Evolutionary conservation across 1,140 invertebrate genomes (phyloP).

Genomic region (Eciton burchellii): DNA sequence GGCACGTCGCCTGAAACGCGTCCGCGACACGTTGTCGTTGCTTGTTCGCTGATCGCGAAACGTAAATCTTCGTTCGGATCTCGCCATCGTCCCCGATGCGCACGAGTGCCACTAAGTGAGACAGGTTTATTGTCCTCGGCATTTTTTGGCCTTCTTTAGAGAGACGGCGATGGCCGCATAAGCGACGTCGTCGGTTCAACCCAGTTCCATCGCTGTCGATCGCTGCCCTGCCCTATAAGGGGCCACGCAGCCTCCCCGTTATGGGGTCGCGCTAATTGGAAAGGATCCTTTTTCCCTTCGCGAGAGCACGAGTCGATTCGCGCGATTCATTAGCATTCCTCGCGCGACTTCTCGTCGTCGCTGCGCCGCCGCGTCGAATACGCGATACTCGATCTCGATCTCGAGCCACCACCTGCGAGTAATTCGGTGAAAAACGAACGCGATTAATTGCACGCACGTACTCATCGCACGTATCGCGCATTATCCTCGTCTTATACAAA

Average conservation of each 20-base stretch:
- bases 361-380: not conserved
- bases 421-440: slow-evolving; percentile 23
- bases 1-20: not conserved
- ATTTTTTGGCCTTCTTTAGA: slow-evolving; percentile 62
- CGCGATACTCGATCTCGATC: slow-evolving; percentile 2
- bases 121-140: slow-evolving; percentile 57
- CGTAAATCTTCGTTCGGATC: not conserved
- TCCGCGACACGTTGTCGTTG: not conserved
- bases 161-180: slow-evolving; percentile 38
- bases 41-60: not conserved
- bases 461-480: not conserved
- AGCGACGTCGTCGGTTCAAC: slow-evolving; percentile 42
- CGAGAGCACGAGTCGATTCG: slow-evolving; percentile 25
- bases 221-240: slow-evolving; percentile 32
- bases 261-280: slow-evolving; percentile 60
- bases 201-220: slow-evolving; percentile 32
- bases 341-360: not conserved
- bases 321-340: slow-evolving; percentile 50
- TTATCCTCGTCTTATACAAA: not conserved
- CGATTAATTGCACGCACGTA: slow-evolving; percentile 9
- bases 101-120: slow-evolving; percentile 34
- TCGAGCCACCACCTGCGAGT: slow-evolving; percentile 2
- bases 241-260: slow-evolving; percentile 44
- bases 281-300: slow-evolving; percentile 25
- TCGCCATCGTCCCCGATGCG: slow-evolving; percentile 21